A percentile compares a stretch with the other conserved stretches of the same genome.
These are phyloP conservation scores for Merops nubicus DNA, from an alignment of 2,113 vertebrate genomes.

Conservation along the genomic window DNA sequence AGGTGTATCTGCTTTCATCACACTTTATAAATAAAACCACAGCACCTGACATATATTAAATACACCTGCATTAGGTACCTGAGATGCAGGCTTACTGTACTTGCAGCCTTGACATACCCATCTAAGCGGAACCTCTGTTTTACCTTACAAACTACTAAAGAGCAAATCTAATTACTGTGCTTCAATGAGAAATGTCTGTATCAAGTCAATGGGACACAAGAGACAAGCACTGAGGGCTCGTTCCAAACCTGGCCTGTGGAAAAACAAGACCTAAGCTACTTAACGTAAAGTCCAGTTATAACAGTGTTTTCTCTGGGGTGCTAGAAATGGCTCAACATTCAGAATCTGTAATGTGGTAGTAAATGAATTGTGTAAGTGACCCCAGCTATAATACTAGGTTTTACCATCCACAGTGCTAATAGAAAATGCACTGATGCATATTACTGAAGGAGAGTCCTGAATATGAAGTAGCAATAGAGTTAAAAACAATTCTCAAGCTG, in stretches of 20 bases:
- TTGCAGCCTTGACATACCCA: background rate
- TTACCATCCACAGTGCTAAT: conserved; percentile 4
- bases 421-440: conserved; percentile 35
- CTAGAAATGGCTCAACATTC: conserved; percentile 7
- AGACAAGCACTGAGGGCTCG: background rate
- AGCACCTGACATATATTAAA: background rate
- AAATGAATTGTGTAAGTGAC: conserved; percentile 42
- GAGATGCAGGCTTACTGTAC: background rate
- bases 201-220: conserved; percentile 6
- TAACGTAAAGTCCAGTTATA: conserved; percentile 32
- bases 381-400: background rate
- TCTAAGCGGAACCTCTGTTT: background rate
- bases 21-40: background rate
- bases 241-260: conserved; percentile 1
- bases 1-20: background rate
- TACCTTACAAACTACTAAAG: conserved; percentile 47
- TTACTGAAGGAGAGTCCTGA: background rate
- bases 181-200: conserved; percentile 30
- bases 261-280: conserved; percentile 38
- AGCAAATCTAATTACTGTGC: conserved; percentile 55
- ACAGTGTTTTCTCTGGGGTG: conserved; percentile 5
- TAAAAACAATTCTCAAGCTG: background rate
- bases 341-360: background rate
- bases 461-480: background rate
- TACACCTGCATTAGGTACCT: background rate